Base-by-base conservation (phyloP, 2,797 vertebrate genomes). In the Macrochelys suwanniensis region DNA sequence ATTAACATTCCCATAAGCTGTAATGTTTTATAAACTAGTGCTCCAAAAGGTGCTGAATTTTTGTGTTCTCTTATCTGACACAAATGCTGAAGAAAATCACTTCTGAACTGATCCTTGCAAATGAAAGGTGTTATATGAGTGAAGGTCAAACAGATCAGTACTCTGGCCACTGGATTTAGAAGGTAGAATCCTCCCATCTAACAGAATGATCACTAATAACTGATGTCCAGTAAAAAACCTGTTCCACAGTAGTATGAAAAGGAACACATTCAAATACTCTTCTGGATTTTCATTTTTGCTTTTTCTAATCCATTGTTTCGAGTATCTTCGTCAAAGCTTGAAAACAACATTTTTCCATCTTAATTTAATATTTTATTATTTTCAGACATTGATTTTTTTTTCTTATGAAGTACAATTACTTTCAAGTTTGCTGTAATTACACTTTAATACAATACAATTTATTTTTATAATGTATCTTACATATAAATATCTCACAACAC, bases 11-110 rank as follows among this genome's bases (percentile, higher is more conserved):
- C 57, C 42, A 54, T n/a, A 2, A 54, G 11, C 25, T 74, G 37
- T 74, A 74, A 45, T 42, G 42, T 45, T 74, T 45, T 74, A 84
- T 93, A 96, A 96, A 95, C 81, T 90, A 96, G 74, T 23, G 85
- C 45, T 87, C n/a, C 80, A 50, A 92, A 94, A 91, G 71, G 53
- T 91, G n/a, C 9, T 90, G 71, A 94, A 85, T 94, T 5, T 17
- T 83, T 79, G 77, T 71, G 16, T 94, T 94, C 82, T 83, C 81
- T 71, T 47, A 37, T 83, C 9, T 94, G 65, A 77, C 26, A 82
- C 11, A 76, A 42, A 89, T 74, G 85, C 50, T 71, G 95, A 93
- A 96, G 71, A 57, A 37, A 50, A 87, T 28, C 5, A 65, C 23
- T 93, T 90, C n/a, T 71, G 80, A 92, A 77, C 3, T 71, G 45